Conservation (phyloP, 2,888 invertebrate species). For the Xylocampa areola region DNA sequence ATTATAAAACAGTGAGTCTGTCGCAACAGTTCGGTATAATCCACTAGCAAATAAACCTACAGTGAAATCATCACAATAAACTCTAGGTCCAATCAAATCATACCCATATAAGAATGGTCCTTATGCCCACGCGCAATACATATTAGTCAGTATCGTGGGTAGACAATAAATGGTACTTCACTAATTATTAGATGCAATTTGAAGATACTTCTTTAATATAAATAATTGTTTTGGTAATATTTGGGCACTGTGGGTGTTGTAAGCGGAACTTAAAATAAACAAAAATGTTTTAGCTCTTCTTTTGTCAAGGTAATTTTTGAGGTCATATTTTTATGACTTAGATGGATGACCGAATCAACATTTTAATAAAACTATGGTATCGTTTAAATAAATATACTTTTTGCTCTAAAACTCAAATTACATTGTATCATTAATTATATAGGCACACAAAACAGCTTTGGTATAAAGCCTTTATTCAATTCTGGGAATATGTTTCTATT, state of each 20-base stretch:
- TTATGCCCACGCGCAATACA: constrained; percentile 42
- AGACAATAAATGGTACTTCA: constrained; percentile 50
- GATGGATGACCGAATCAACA: not conserved
- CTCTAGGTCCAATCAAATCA: constrained; percentile 34
- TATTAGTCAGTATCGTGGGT: constrained; percentile 51
- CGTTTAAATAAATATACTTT: constrained; percentile 15
- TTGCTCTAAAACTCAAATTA: not conserved
- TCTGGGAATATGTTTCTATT: not conserved
- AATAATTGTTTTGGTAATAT: constrained; percentile 54
- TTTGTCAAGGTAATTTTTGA: constrained; percentile 34
- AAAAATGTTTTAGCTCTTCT: constrained; percentile 4
- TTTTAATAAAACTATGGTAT: not conserved
- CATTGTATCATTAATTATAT: too few species aligned
- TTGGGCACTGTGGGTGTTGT: constrained; percentile 37
- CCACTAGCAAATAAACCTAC: constrained; percentile 15
- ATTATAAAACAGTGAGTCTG: constrained; percentile 3
- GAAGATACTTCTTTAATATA: constrained; percentile 28
- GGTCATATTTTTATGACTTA: constrained; percentile 13
- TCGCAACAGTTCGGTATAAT: constrained; percentile 17
- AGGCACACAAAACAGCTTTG: constrained; percentile 9
- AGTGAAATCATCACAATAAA: constrained; percentile 50
- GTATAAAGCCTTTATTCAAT: not conserved
- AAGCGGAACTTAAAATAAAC: constrained; percentile 17
- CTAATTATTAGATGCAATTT: constrained; percentile 52
- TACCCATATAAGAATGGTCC: constrained; percentile 41